Conservation (phyloP, 2,888 invertebrate species). For the Disparrhopalites patrizii region DNA sequence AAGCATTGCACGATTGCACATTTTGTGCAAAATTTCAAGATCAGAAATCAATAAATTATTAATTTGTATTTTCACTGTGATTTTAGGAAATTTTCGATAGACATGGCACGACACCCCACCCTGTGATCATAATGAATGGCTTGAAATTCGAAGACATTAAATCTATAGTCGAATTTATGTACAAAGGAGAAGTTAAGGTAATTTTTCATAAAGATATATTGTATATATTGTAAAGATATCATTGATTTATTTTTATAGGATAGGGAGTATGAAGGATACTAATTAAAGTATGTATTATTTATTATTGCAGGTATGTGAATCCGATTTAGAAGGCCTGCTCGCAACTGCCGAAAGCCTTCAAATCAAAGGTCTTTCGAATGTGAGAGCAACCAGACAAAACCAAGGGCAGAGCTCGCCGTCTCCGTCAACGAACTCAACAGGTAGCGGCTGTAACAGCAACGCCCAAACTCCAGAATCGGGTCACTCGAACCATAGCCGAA, state of each 20-base stretch:
- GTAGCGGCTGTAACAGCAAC: conserved; percentile 16
- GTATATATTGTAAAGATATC: not conserved
- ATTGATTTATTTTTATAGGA: not conserved
- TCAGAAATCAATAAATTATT: not conserved
- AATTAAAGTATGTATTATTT: not conserved
- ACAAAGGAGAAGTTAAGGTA: conserved; percentile 56
- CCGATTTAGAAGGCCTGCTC: conserved; percentile 53
- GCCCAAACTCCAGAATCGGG: conserved; percentile 3
- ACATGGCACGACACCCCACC: conserved; percentile 52
- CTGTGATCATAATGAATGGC: conserved; percentile 54
- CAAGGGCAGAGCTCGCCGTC: conserved; percentile 22
- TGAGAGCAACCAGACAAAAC: conserved; percentile 41
- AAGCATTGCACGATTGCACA: not conserved
- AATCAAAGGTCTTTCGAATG: conserved; percentile 55
- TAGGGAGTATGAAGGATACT: not conserved
- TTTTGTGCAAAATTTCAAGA: not conserved
- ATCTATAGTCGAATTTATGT: conserved; percentile 56
- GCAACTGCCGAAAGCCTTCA: conserved; percentile 54
- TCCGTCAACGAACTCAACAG: conserved; percentile 14
- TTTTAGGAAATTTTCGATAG: conserved; percentile 53
- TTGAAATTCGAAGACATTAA: conserved; percentile 53
- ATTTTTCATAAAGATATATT: not conserved
- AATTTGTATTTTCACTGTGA: conserved; percentile 13
- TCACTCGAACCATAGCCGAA: conserved; percentile 4
- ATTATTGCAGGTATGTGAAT: conserved; percentile 51